Conservation (phyloP, 1,140 invertebrate species). For the Lepidotrigona ventralis region DNA sequence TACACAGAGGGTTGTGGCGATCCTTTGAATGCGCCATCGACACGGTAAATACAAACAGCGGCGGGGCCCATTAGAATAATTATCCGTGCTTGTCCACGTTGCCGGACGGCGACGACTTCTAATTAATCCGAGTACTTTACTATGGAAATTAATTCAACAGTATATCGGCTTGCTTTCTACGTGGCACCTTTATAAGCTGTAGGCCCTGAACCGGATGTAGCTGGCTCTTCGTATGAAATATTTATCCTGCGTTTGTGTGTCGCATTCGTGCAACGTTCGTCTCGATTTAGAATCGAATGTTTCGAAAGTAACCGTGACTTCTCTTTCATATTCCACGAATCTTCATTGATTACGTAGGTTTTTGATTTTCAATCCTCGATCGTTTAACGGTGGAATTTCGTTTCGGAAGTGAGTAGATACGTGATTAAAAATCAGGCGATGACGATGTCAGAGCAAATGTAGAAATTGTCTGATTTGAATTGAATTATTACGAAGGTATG, state of each 20-base stretch:
- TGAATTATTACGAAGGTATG: too few species aligned
- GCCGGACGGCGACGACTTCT: constrained; percentile 41
- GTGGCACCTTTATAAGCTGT: constrained; percentile 17
- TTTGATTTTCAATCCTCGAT: too few species aligned
- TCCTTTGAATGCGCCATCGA: constrained; percentile 67
- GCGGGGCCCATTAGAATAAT: constrained; percentile 71
- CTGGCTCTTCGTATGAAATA: constrained; percentile 4
- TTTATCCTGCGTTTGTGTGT: neutral
- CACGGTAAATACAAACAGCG: constrained; percentile 64
- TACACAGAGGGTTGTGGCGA: constrained; percentile 43
- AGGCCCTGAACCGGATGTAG: neutral
- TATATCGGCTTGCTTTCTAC: constrained; percentile 8
- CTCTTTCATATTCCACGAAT: neutral
- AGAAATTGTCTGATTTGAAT: too few species aligned
- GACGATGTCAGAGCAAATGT: too few species aligned
- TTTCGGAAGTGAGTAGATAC: too few species aligned
- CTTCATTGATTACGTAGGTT: too few species aligned
- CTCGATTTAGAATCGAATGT: neutral
- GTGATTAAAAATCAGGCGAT: too few species aligned
- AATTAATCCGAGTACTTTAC: constrained; percentile 59
- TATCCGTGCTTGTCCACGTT: constrained; percentile 56
- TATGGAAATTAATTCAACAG: constrained; percentile 50
- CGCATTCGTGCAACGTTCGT: neutral
- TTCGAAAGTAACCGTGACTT: neutral
- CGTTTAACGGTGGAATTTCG: too few species aligned